These are phyloP conservation scores for Nephrotoma guestfalica DNA, from an alignment of 2,888 invertebrate species.

Conservation along the genomic window DNA sequence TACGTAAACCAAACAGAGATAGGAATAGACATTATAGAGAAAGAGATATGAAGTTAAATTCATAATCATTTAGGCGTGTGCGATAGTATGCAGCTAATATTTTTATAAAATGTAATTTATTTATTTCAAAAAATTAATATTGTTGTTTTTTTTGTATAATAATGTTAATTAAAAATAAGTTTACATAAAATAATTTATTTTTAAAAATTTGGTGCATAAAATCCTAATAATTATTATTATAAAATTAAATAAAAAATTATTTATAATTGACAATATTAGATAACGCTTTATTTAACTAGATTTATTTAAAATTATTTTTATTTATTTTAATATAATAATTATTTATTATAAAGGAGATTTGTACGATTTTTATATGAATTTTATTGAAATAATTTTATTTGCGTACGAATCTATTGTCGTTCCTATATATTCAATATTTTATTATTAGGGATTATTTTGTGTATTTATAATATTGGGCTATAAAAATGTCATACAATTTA, in stretches of 20 bases:
- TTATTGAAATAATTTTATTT: background rate
- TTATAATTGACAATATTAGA: background rate
- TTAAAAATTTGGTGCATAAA: background rate
- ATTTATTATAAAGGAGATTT: background rate
- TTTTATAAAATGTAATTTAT: background rate
- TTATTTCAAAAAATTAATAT: background rate
- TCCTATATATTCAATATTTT: background rate
- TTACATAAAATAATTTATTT: background rate
- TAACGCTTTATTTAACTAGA: background rate
- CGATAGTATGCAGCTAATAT: background rate
- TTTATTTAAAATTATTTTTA: background rate
- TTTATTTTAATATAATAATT: background rate
- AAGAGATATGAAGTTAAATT: background rate
- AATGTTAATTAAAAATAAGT: background rate
- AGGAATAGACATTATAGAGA: background rate
- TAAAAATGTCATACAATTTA: background rate
- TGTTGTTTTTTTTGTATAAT: background rate
- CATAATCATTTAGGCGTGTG: background rate
- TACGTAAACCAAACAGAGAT: background rate
- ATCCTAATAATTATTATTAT: background rate
- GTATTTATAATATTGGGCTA: background rate
- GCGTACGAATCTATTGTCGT: background rate
- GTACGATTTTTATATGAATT: background rate
- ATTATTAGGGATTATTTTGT: too few relatives aligned
- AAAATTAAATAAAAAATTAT: background rate